Evolutionary conservation across 2,113 vertebrate species (phyloP).

Genomic region (Oxyura jamaicensis): DNA sequence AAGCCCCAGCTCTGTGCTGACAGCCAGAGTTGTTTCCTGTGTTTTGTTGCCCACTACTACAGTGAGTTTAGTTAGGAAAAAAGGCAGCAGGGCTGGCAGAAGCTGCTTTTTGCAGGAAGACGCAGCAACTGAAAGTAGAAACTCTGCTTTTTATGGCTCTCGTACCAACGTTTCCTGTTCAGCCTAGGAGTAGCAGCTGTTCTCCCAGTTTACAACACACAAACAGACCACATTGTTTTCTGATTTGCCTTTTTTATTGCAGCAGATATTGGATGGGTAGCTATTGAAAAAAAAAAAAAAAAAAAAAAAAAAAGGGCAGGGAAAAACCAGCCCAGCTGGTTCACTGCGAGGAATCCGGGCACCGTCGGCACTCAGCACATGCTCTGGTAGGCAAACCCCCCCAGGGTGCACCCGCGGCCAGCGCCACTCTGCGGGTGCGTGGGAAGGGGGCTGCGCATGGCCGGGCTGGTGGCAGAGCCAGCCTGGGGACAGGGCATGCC

Average conservation of each 20-base stretch:
- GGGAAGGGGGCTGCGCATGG: neutral
- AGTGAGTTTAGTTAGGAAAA: neutral
- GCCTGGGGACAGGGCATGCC: accelerated
- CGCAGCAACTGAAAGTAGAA: neutral
- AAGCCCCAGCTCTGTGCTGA: neutral
- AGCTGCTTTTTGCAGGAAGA: neutral
- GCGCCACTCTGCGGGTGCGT: neutral
- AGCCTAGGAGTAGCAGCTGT: slow-evolving; percentile 21
- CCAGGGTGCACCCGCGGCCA: accelerated
- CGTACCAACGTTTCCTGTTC: neutral
- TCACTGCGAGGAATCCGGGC: neutral
- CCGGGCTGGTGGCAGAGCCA: neutral
- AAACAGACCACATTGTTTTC: slow-evolving; percentile 22
- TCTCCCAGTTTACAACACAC: slow-evolving; percentile 34
- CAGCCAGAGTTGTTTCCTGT: neutral
- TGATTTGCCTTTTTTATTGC: slow-evolving; percentile 45
- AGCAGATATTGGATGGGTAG: slow-evolving; percentile 1
- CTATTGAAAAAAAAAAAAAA: neutral
- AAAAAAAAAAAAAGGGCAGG: neutral
- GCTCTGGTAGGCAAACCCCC: neutral
- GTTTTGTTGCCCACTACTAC: neutral
- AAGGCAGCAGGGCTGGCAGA: neutral
- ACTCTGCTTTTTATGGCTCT: neutral
- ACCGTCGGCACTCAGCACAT: neutral
- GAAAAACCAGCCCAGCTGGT: neutral